phyloP scores from a whole-genome alignment of 37 sponge, comb jelly and placozoan genomes.

The Crambe crambe region DNA sequence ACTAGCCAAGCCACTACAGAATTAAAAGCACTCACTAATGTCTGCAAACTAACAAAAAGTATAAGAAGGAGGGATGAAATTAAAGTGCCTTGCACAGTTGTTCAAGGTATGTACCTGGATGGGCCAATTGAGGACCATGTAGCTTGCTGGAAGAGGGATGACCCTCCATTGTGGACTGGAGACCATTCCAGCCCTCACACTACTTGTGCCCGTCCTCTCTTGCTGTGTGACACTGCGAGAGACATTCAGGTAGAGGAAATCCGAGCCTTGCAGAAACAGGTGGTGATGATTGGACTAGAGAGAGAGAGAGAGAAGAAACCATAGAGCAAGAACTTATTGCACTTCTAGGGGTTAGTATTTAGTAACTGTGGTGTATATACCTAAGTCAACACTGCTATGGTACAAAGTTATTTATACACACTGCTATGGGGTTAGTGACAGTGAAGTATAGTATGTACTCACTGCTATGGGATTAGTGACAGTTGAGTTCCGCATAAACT shows the following conservation, averaged over 20 bases:
- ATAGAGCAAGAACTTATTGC: neutral
- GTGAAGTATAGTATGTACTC: constrained; percentile 10
- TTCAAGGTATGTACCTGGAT: constrained; percentile 47
- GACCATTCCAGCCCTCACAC: neutral
- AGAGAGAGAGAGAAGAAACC: constrained; percentile 5
- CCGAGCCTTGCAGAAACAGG: constrained; percentile 69
- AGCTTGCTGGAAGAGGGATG: constrained; percentile 62
- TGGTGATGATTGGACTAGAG: constrained; percentile 71
- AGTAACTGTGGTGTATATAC: no score
- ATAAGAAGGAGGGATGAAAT: constrained; percentile 3
- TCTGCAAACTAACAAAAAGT: neutral
- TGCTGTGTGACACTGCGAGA: neutral
- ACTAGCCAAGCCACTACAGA: neutral
- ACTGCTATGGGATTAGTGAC: constrained; percentile 76
- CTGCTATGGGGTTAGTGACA: neutral
- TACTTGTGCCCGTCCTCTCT: neutral
- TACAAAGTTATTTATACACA: neutral
- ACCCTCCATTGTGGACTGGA: constrained; percentile 77
- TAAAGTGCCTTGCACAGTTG: no score
- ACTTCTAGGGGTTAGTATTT: neutral
- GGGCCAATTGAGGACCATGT: constrained; percentile 82
- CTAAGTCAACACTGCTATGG: no score
- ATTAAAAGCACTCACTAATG: neutral
- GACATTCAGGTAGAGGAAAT: constrained; percentile 64
- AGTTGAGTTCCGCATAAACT: constrained; percentile 74